These are phyloP conservation scores for Xestia xanthographa DNA, from an alignment of 2,888 invertebrate species.

Conservation along the genomic window DNA sequence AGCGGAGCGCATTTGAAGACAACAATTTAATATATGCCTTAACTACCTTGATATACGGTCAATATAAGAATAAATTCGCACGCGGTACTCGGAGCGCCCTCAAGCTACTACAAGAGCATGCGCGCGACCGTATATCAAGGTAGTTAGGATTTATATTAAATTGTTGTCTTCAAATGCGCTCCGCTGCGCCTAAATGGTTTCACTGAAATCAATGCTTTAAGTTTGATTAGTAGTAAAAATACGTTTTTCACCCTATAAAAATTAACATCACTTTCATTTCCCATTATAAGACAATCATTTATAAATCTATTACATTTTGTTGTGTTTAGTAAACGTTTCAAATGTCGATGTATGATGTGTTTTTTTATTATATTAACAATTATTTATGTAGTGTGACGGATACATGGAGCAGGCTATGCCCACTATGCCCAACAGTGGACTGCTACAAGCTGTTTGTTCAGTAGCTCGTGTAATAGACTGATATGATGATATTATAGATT, in stretches of 20 bases:
- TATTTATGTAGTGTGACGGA: neutral
- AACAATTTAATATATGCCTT: no score
- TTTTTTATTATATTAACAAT: neutral
- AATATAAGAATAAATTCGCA: no score
- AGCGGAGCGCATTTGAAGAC: no score
- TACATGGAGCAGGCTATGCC: neutral
- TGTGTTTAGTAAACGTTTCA: neutral
- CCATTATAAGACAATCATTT: conserved; percentile 8
- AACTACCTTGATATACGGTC: no score
- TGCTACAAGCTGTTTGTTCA: neutral
- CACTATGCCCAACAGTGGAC: neutral
- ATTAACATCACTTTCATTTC: neutral
- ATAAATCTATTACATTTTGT: conserved; percentile 20
- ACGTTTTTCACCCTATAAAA: neutral
- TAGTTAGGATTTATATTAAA: no score
- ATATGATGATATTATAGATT: conserved; percentile 7
- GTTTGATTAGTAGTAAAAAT: conserved; percentile 3
- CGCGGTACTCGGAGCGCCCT: no score
- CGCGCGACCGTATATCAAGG: no score
- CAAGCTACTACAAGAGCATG: no score
- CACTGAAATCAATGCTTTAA: no score
- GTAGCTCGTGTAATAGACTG: neutral
- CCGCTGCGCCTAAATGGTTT: no score
- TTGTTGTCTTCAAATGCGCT: no score
- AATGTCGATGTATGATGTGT: conserved; percentile 37